These are phyloP conservation scores for Indicator indicator DNA, from an alignment of 2,113 vertebrate genomes.

Conservation along the genomic window DNA sequence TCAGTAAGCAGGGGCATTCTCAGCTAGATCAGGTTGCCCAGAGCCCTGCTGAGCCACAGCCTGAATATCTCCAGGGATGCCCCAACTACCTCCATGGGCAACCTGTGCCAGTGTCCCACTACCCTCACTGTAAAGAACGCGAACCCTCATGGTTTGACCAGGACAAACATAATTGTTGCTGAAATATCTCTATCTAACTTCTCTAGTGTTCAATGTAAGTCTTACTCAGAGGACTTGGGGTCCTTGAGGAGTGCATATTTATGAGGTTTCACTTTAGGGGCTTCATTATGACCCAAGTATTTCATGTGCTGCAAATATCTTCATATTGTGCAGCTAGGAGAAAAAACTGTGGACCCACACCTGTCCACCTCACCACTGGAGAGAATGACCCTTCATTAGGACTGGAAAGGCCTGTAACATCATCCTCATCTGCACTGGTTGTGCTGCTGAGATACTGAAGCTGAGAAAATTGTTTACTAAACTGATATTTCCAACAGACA, in stretches of 20 bases:
- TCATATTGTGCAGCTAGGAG: background rate
- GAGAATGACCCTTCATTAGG: background rate
- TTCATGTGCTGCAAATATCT: background rate
- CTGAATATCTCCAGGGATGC: no score
- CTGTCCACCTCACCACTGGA: background rate
- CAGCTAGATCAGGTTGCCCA: no score
- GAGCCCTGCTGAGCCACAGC: no score
- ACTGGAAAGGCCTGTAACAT: background rate
- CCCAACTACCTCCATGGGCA: no score
- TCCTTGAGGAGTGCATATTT: background rate
- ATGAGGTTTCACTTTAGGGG: background rate
- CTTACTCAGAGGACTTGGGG: background rate
- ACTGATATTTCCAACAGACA: background rate
- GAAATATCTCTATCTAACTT: background rate
- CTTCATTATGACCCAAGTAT: background rate
- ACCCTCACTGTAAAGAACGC: no score
- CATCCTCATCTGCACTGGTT: background rate
- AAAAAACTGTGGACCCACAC: background rate
- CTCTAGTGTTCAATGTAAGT: background rate
- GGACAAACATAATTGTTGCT: background rate
- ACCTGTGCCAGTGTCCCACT: no score
- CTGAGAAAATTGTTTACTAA: background rate
- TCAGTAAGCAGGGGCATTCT: no score
- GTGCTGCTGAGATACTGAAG: background rate
- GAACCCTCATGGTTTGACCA: background rate